Evolutionary conservation across 2,113 vertebrate genomes (phyloP).

Genomic region (Oryzias melastigma): DNA sequence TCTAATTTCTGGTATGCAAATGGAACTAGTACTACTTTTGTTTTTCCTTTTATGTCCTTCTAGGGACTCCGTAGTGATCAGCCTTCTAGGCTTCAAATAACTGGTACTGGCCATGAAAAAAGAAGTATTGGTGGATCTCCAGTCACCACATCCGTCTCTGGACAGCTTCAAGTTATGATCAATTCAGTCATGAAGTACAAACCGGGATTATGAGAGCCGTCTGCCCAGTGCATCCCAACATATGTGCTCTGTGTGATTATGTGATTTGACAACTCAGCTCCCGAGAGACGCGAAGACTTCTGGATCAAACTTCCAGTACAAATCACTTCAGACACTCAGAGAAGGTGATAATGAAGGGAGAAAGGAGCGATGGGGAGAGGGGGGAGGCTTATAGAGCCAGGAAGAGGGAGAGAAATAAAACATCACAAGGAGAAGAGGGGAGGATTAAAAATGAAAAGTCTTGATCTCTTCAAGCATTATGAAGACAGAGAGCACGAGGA

Average conservation of each 20-base stretch:
- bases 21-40: no score
- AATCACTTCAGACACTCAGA: constrained; percentile 61
- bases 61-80: no score
- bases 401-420: constrained; percentile 27
- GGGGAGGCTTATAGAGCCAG: constrained; percentile 19
- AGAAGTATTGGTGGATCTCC: neutral
- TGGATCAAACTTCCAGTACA: constrained; percentile 59
- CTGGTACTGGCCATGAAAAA: no score
- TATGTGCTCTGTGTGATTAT: constrained; percentile 45
- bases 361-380: constrained; percentile 11
- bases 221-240: constrained; percentile 28
- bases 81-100: no score
- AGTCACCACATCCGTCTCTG: constrained; percentile 3
- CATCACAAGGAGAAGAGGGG: constrained; percentile 28
- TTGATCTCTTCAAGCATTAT: constrained; percentile 30
- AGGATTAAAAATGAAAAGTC: constrained; percentile 56
- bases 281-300: constrained; percentile 38
- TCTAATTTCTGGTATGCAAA: no score
- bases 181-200: constrained; percentile 6
- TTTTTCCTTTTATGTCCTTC: no score
- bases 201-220: constrained; percentile 18
- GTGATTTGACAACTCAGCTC: constrained; percentile 54
- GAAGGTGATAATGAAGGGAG: constrained; percentile 68
- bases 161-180: neutral
- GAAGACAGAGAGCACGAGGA: constrained; percentile 30